These are phyloP conservation scores for Geophilus truncorum DNA, from an alignment of 2,888 invertebrate species.

Conservation along the genomic window DNA sequence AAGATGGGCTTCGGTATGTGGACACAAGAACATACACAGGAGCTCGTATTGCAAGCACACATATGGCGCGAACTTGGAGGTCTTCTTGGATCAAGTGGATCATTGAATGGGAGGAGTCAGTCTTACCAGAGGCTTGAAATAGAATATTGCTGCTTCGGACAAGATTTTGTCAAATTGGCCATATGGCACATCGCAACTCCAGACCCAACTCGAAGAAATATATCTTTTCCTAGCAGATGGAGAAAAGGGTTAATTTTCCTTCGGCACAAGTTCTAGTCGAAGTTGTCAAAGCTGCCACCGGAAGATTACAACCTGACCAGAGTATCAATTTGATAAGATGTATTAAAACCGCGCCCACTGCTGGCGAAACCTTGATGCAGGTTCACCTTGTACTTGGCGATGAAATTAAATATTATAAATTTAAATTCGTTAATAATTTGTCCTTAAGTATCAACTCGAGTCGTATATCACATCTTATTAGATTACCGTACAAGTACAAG, in stretches of 20 bases:
- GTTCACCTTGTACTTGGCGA: not conserved
- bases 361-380: not conserved
- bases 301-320: not conserved
- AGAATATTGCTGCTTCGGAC: conserved; percentile 20
- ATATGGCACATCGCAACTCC: not conserved
- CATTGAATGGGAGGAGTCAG: conserved; percentile 24
- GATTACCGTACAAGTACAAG: too few species aligned
- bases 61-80: conserved; percentile 21
- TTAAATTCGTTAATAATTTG: not conserved
- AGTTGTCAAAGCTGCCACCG: not conserved
- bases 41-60: conserved; percentile 25
- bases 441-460: not conserved
- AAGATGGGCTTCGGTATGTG: conserved; percentile 21
- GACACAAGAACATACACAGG: conserved; percentile 15
- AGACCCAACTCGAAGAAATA: not conserved
- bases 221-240: conserved; percentile 8
- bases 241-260: not conserved
- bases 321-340: conserved; percentile 8
- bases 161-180: conserved; percentile 27
- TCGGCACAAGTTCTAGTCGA: not conserved
- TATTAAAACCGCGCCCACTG: not conserved
- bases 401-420: not conserved
- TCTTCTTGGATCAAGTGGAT: conserved; percentile 27
- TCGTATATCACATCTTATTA: not conserved
- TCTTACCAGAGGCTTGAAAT: conserved; percentile 7